Evolutionary conservation across 2,797 vertebrate genomes (phyloP), one percentile per base, ranked within the genome.

Genomic region (Hylomyscus alleni): DNA sequence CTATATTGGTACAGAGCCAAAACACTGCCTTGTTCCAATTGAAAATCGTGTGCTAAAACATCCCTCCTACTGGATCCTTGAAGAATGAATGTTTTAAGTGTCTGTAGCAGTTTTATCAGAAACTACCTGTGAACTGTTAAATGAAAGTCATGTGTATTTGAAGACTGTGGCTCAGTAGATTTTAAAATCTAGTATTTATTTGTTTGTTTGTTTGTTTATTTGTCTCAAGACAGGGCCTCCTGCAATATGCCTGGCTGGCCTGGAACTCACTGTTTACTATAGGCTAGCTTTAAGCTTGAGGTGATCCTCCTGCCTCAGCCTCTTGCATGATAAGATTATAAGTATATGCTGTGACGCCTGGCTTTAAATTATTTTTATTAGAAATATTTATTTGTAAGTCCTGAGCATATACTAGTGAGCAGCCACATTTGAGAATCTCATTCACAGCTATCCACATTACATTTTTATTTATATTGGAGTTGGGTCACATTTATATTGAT

Each of bases 11-110:
- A 78, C 29, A 93, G 95, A 82, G 80, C 34, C 50, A 84, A 84
- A 93, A 93, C 73, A 6, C 89, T 95, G 91, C 34, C n/a, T 40
- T 93, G 87, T 93, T 91, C 62, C 9, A 80, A 73, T 93, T 95
- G 31, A 96, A 94, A 95, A n/a, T 80, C 50, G 11, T 69, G 3
- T 91, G 11, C 87, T 93, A 69, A 40, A 65, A 40, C 83, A 92
- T n/a, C 88, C 78, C 91, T 69, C 44, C 22, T 95, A 12, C 94
- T 89, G 13, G 13, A 17, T 83, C 83, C 29, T 89, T 34, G 67
- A 62, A 90, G 75, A 56, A 82, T 20, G 20, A 82, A 58, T 93
- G 96, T 93, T 15, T 94, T 86, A 81, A 93, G 72, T 82, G 50
- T 40, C 4, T 90, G 5, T 0, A 58, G 52, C 54, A 62, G 1